Percentiles rank a stretch among this genome's conserved stretches.
phyloP scores from a whole-genome alignment of 2,888 invertebrate genomes.

The Polietes domitor region DNA sequence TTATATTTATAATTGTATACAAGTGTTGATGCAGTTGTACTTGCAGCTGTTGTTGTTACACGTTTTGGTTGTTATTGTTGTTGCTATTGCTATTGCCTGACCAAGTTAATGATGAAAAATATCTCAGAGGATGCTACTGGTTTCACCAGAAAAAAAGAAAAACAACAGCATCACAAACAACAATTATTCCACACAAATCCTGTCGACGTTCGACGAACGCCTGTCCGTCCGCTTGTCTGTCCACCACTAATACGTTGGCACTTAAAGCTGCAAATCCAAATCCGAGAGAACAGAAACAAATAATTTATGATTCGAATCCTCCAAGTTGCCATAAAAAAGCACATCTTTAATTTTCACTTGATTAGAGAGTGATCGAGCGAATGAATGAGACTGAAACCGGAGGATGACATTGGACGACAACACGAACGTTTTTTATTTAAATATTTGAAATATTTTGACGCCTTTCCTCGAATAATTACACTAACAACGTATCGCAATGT shows the following conservation, averaged over 20 bases:
- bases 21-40: constrained; percentile 29
- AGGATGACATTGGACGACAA: neutral
- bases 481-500: neutral
- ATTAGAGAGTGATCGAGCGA: constrained; percentile 20
- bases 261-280: neutral
- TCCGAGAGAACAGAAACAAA: constrained; percentile 10
- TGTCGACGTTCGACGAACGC: neutral
- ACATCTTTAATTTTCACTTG: constrained; percentile 13
- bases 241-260: neutral
- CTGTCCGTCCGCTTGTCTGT: neutral
- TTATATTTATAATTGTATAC: constrained; percentile 38
- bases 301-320: constrained; percentile 52
- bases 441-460: constrained; percentile 42
- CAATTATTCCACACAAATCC: constrained; percentile 40
- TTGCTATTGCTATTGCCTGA: constrained; percentile 4
- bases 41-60: neutral
- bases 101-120: constrained; percentile 54
- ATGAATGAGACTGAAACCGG: neutral
- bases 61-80: neutral
- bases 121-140: constrained; percentile 47
- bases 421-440: neutral
- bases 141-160: constrained; percentile 41
- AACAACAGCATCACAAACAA: constrained; percentile 19
- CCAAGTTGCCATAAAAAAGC: constrained; percentile 21
- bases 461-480: constrained; percentile 27